These are phyloP conservation scores for Leptothorax acervorum DNA, from an alignment of 2,888 invertebrate species.

Conservation along the genomic window DNA sequence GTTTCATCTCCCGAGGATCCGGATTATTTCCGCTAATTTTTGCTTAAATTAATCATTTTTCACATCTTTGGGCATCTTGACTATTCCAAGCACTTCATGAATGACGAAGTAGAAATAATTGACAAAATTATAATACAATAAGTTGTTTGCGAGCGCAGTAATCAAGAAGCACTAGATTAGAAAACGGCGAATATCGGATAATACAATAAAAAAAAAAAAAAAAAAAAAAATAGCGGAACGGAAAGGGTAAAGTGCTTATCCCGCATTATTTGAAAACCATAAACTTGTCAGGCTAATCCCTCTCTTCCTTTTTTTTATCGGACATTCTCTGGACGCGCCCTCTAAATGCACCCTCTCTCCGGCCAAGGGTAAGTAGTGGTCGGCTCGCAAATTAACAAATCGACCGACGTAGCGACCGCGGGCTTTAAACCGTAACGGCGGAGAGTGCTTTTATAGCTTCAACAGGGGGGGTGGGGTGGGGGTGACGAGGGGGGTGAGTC, in stretches of 20 bases:
- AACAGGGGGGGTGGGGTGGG: background rate
- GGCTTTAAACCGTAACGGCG: slow-evolving; percentile 54
- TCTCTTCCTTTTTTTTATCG: slow-evolving; percentile 31
- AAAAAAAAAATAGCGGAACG: background rate
- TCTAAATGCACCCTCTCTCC: slow-evolving; percentile 37
- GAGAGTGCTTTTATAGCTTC: slow-evolving; percentile 53
- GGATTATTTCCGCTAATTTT: slow-evolving; percentile 29
- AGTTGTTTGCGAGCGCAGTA: background rate
- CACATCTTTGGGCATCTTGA: background rate
- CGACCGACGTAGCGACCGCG: slow-evolving; percentile 63
- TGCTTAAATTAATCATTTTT: slow-evolving; percentile 21
- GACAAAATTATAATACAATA: background rate
- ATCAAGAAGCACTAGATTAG: slow-evolving; percentile 9
- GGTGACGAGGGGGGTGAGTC: background rate
- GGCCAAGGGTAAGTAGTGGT: slow-evolving; percentile 43
- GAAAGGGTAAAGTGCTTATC: slow-evolving; percentile 31
- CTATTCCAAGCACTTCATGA: background rate
- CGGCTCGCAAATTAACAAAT: slow-evolving; percentile 71
- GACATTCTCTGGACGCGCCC: slow-evolving; percentile 31
- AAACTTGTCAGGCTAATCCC: slow-evolving; percentile 30
- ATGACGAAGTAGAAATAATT: background rate
- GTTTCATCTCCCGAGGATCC: background rate
- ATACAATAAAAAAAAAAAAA: background rate
- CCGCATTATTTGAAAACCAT: slow-evolving; percentile 55
- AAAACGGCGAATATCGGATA: background rate